These are phyloP conservation scores for Lathamus discolor DNA, from an alignment of 2,113 vertebrate genomes.

Conservation along the genomic window DNA sequence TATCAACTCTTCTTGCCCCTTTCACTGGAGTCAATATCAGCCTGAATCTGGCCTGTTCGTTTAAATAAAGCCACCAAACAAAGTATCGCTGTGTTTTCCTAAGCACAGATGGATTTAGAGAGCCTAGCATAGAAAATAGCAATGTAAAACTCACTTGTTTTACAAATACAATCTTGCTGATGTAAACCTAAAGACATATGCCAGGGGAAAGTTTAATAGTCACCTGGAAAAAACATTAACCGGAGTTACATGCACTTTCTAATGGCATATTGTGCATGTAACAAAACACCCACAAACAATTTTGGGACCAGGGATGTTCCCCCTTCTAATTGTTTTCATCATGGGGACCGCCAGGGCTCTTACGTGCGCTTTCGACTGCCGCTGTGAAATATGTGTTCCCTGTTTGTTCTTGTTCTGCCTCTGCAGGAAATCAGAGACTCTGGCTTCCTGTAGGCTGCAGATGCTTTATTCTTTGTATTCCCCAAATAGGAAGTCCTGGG, in stretches of 20 bases:
- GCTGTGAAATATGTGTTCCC: slow-evolving; percentile 45
- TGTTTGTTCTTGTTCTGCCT: slow-evolving; percentile 60
- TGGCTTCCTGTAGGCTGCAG: slow-evolving; percentile 65
- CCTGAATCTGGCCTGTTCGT: not conserved
- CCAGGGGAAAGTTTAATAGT: slow-evolving; percentile 3
- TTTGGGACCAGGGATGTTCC: slow-evolving; percentile 39
- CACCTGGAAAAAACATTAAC: slow-evolving; percentile 38
- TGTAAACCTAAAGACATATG: slow-evolving; percentile 1
- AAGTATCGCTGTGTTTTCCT: not conserved
- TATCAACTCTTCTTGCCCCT: not conserved
- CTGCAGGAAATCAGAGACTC: slow-evolving; percentile 71
- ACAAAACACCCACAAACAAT: slow-evolving; percentile 20
- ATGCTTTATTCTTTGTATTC: slow-evolving; percentile 60
- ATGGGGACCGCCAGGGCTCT: not conserved
- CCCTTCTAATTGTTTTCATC: slow-evolving; percentile 45
- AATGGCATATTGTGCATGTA: slow-evolving; percentile 10
- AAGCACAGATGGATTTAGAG: not conserved
- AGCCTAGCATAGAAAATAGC: not conserved
- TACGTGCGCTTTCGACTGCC: slow-evolving; percentile 20
- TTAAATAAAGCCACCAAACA: slow-evolving; percentile 13
- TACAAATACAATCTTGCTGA: not conserved
- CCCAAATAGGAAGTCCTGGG: slow-evolving; percentile 66
- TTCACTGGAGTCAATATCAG: not conserved
- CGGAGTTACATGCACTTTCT: not conserved
- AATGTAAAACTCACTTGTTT: not conserved